Conservation (phyloP, 2,888 invertebrate species). For the Thereva unica region DNA sequence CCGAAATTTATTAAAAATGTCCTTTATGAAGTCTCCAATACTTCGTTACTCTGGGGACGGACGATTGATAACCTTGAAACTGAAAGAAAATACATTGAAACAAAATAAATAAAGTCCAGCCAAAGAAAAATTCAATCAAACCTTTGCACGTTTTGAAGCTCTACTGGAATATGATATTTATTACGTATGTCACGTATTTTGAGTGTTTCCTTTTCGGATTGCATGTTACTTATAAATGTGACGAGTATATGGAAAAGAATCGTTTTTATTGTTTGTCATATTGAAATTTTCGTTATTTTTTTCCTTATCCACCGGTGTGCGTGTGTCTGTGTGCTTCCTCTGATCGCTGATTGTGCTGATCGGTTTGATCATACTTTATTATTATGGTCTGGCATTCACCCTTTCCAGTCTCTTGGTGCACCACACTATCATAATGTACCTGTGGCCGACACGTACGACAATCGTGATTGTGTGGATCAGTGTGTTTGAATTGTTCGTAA, state of each 20-base stretch:
- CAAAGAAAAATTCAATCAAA: neutral
- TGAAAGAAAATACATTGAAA: too few species aligned
- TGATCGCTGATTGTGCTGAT: conserved; percentile 11
- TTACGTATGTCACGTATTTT: conserved; percentile 39
- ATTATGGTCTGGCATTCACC: conserved; percentile 8
- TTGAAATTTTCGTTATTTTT: conserved; percentile 15
- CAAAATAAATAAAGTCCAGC: neutral
- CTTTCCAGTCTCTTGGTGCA: too few species aligned
- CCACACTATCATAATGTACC: too few species aligned
- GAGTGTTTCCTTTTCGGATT: conserved; percentile 39
- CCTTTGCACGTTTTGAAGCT: conserved; percentile 15
- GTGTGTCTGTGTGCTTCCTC: conserved; percentile 16
- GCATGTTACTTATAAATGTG: neutral
- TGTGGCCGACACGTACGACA: too few species aligned
- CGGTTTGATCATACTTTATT: conserved; percentile 17
- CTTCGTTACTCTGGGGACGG: neutral
- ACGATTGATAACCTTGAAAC: too few species aligned
- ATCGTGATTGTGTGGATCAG: too few species aligned
- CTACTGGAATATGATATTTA: conserved; percentile 27
- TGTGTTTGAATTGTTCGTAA: too few species aligned
- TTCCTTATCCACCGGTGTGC: neutral
- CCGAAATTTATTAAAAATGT: too few species aligned
- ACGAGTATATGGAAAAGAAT: neutral
- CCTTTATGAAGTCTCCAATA: neutral
- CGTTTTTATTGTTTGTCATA: conserved; percentile 26